phyloP scores from a whole-genome alignment of 2,797 vertebrate species.

The Enoplosus armatus region DNA sequence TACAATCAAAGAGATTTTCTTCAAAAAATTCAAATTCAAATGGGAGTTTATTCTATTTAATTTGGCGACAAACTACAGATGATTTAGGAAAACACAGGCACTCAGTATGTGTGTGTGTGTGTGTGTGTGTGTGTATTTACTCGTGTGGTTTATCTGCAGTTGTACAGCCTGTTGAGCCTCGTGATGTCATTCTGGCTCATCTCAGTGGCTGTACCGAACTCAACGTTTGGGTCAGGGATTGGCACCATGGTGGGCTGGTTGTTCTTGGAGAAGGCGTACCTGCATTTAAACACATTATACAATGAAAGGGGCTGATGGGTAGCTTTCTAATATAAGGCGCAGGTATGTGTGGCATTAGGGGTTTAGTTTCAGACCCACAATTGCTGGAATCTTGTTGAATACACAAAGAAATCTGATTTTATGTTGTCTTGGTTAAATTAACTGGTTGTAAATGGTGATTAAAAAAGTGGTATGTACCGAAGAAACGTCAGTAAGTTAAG shows the following conservation, averaged over 20 bases:
- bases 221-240: slow-evolving; percentile 52
- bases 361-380: background rate
- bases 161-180: slow-evolving; percentile 60
- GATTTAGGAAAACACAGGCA: no score
- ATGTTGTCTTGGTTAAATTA: background rate
- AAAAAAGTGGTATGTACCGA: background rate
- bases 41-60: no score
- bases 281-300: slow-evolving; percentile 5
- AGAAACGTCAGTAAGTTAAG: background rate
- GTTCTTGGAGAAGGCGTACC: slow-evolving; percentile 72
- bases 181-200: slow-evolving; percentile 65
- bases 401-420: no score
- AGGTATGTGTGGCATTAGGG: background rate
- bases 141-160: slow-evolving; percentile 14
- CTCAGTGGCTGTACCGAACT: slow-evolving; percentile 54
- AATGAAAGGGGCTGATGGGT: background rate
- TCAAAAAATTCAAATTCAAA: no score
- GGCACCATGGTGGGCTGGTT: slow-evolving; percentile 61
- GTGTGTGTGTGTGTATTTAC: no score
- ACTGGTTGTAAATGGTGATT: background rate
- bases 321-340: background rate
- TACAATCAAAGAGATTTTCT: no score
- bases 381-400: no score
- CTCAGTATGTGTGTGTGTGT: no score
- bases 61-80: no score